phyloP scores from a whole-genome alignment of 2,113 vertebrate species.

The Chaenogobius annularis region DNA sequence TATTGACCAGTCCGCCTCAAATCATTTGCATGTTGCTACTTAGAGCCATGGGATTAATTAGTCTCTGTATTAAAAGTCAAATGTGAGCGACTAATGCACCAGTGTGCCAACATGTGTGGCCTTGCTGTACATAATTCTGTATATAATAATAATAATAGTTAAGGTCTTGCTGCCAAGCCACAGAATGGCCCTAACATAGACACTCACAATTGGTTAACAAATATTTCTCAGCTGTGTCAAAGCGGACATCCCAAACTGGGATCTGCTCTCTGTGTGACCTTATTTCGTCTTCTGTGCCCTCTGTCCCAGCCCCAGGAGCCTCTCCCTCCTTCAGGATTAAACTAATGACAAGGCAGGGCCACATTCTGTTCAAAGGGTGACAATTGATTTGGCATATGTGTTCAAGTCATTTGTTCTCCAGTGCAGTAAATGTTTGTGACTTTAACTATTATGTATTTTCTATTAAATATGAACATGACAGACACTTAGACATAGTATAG shows the following conservation, averaged over 20 bases:
- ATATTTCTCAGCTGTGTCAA: constrained; percentile 54
- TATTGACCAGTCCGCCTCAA: constrained; percentile 68
- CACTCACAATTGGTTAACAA: constrained; percentile 42
- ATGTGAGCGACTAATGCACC: constrained; percentile 27
- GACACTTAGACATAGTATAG: constrained; percentile 12
- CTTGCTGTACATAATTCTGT: constrained; percentile 44
- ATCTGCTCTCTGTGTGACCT: constrained; percentile 58
- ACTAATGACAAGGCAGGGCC: constrained; percentile 73
- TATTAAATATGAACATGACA: background rate
- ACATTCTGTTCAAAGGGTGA: constrained; percentile 78
- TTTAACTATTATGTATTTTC: background rate
- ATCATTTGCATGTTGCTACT: constrained; percentile 40
- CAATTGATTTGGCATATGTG: constrained; percentile 75
- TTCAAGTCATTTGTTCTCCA: constrained; percentile 47
- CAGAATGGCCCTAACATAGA: constrained; percentile 26
- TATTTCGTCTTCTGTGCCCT: constrained; percentile 58
- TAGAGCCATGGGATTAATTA: constrained; percentile 45
- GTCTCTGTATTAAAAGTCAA: constrained; percentile 34
- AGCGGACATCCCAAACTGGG: constrained; percentile 48
- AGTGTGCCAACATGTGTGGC: constrained; percentile 33
- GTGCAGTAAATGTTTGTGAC: background rate
- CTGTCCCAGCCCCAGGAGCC: constrained; percentile 50
- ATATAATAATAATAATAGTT: constrained; percentile 58
- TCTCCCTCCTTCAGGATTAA: constrained; percentile 68
- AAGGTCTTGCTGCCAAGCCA: constrained; percentile 32